A percentile compares a stretch with the other conserved stretches of the same genome.
phyloP scores from a whole-genome alignment of 2,888 invertebrate genomes.

The Philereme vetulata region DNA sequence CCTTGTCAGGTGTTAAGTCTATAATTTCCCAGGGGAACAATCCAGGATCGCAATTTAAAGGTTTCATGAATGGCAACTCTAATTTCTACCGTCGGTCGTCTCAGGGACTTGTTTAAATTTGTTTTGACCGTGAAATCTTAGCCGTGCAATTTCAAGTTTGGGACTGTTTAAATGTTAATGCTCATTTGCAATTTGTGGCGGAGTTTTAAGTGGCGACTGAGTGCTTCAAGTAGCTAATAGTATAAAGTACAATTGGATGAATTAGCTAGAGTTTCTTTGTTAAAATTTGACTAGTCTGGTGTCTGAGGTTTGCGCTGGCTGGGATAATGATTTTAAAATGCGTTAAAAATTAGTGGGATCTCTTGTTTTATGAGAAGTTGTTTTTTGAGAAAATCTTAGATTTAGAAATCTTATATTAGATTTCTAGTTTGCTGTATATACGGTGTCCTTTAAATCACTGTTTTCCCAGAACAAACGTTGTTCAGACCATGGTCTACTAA shows the following conservation, averaged over 20 bases:
- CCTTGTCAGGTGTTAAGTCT: conserved; percentile 82
- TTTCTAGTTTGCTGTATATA: neutral
- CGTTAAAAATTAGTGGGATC: no score
- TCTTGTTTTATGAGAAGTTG: neutral
- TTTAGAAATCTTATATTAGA: neutral
- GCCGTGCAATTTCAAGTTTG: conserved; percentile 30
- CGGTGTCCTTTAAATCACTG: no score
- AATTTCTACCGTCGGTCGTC: conserved; percentile 66
- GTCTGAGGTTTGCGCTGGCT: conserved; percentile 3
- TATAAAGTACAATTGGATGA: conserved; percentile 23
- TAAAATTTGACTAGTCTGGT: conserved; percentile 18
- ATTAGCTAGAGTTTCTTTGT: conserved; percentile 20
- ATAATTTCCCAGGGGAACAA: conserved; percentile 81
- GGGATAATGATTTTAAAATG: neutral
- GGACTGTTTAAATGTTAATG: conserved; percentile 32
- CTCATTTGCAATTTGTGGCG: conserved; percentile 36
- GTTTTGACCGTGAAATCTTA: conserved; percentile 44
- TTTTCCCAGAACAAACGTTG: no score
- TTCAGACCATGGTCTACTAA: no score
- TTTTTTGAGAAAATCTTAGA: neutral
- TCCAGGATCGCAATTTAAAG: conserved; percentile 78
- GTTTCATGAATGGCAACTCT: conserved; percentile 74
- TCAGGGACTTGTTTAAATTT: conserved; percentile 46
- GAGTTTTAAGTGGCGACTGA: conserved; percentile 31
- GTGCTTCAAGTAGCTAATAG: conserved; percentile 13